Evolutionary conservation across 2,113 vertebrate genomes (phyloP).

Genomic region (Oophaga pumilio): DNA sequence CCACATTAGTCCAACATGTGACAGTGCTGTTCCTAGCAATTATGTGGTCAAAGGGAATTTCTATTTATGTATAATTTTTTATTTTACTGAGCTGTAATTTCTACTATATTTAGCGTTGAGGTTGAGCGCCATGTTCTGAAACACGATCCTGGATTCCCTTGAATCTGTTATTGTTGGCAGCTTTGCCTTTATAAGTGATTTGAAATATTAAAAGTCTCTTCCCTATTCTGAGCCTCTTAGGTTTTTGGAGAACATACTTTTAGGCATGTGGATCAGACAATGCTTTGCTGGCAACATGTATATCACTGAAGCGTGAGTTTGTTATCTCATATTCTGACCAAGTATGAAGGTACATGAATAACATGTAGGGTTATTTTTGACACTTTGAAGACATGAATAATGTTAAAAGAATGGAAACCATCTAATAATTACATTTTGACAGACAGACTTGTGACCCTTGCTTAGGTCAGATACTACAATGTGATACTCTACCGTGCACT

Average conservation of each 20-base stretch:
- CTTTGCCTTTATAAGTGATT: background rate
- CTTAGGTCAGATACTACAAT: too few species aligned
- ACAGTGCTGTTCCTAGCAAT: background rate
- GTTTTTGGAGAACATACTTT: conserved; percentile 33
- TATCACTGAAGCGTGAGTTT: background rate
- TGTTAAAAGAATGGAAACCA: background rate
- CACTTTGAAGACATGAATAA: background rate
- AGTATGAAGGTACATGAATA: background rate
- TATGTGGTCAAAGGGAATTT: conserved; percentile 11
- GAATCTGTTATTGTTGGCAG: conserved; percentile 42
- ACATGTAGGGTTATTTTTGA: background rate
- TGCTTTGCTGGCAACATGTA: background rate
- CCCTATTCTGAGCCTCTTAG: background rate
- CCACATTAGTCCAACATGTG: background rate
- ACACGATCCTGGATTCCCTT: background rate
- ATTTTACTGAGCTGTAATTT: conserved; percentile 34
- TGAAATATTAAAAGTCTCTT: conserved; percentile 12
- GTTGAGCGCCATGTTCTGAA: conserved; percentile 9
- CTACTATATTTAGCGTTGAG: conserved; percentile 38
- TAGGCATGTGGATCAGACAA: background rate
- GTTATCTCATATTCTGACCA: background rate
- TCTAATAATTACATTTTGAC: background rate
- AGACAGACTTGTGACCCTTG: too few species aligned
- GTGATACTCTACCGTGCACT: too few species aligned
- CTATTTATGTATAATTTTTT: conserved; percentile 32